Evolutionary conservation across 2,113 vertebrate genomes (phyloP), one percentile per base, ranked within the genome.

Genomic region (Cathartes aura): DNA sequence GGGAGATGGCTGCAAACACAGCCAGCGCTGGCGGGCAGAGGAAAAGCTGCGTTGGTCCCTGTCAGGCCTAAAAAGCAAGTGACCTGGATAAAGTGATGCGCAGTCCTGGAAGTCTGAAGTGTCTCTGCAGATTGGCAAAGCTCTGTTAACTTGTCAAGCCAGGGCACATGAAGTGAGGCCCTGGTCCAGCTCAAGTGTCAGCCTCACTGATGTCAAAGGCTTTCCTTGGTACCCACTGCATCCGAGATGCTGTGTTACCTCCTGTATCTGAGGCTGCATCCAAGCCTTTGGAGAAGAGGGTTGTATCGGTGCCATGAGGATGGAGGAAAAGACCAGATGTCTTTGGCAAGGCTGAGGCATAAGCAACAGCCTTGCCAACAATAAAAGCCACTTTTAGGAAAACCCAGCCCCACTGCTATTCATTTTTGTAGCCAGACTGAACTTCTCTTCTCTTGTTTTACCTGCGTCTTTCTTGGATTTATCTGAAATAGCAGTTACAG

Each of bases 261-360:
- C 38, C 59, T 0, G 1, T 3, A 7, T 3, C 58, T 1, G 0
- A 7, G n/a, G 38, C n/a, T 58, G 21, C 27, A 17, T 19, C 79
- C 75, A 2, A 24, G 9, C 6, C 38, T 47, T 42, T 64, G 81
- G 32, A 82, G 24, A 42, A 40, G 45, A 59, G 26, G 24, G 12
- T 9, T 47, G 24, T 19, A 29, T 3, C 0, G 4, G 26, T 26
- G 34, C 50, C 0, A 2, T 6, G 40, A 66, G 48, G 8, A 11
- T 0, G 4, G 11, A 59, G 71, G 18, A 76, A 30, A 30, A 52
- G 40, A 36, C 4, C 38, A 80, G 22, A 75, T n/a, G 24, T 66
- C 84, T 88, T 76, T 59, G 24, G 42, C 42, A 75, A 55, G 19
- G 62, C 86, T 85, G 79, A 82, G 45, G 36, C 40, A 22, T 3